Base-by-base conservation (phyloP, 1,140 invertebrate genomes). In the Ceratosolen fusciceps region DNA sequence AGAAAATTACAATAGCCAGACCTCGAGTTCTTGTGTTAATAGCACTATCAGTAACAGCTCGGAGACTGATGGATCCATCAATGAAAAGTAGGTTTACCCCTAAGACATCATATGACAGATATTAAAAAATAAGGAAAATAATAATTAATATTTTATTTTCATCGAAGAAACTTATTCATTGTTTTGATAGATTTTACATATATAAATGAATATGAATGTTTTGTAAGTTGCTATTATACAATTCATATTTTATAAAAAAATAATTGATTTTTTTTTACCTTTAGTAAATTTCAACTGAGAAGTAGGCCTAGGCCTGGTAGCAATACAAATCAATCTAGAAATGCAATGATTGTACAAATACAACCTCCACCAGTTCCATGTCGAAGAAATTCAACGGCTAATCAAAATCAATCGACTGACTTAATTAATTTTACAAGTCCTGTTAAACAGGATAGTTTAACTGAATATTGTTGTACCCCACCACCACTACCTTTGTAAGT, bases 381-480 rank as follows among this genome's bases (percentile, higher is more conserved):
- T 83, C 89, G 92, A 85, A 90, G 90, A 83, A 90, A 88, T 87
- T 91, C 87, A 82, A 86, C 87, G 31, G 91, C 92, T 39, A 88
- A 88, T 10, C 87, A 89, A 52, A 88, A 86, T 67, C 91, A 92
- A 49, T 91, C 90, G 78, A 91, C 90, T 73, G 95, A 96, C 88
- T 87, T 96, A 26, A 96, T 96, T 80, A 95, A 93, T 71, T 95
- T 95, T 84, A 92, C 93, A 37, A 95, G 93, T 87, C 94, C 90
- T 14, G 82, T 90, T 16, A 90, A 90, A 58, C 87, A 88, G 54
- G 88, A 90, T 77, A 86, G 82, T 84, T 74, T 90, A 60, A 78
- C 84, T 0, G 86, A 87, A 83, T 90, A 90, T 79, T 88, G 87
- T 77, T 84, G 85, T 8, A 76, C 84, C 52, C 84, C 88, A 73